These are phyloP conservation scores for Bradypus variegatus DNA, from an alignment of 2,797 vertebrate species.

Conservation along the genomic window DNA sequence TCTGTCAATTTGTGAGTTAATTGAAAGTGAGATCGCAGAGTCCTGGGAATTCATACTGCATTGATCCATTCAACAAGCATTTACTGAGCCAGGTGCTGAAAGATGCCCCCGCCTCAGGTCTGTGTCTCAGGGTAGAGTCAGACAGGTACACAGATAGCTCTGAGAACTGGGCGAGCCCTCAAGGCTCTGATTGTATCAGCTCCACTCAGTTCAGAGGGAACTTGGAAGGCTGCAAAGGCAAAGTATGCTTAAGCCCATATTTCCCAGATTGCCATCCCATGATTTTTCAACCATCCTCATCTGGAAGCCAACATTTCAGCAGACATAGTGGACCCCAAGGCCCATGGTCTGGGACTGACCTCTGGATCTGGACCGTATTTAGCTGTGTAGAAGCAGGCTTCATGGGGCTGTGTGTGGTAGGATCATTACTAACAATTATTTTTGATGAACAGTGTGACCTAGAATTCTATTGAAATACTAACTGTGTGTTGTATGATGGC, in stretches of 20 bases:
- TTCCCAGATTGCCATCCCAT: not conserved
- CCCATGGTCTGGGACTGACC: no score
- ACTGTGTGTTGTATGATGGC: not conserved
- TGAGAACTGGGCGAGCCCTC: not conserved
- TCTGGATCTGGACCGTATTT: not conserved
- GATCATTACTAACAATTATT: not conserved
- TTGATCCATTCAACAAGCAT: not conserved
- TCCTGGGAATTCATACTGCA: not conserved
- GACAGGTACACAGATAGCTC: no score
- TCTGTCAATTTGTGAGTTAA: not conserved
- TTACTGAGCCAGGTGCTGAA: not conserved
- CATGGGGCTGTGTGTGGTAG: not conserved
- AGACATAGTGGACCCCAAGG: not conserved
- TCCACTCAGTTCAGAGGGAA: not conserved
- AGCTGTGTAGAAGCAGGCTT: not conserved
- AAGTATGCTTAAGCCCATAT: not conserved
- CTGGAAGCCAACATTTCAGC: not conserved
- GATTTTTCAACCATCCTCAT: not conserved
- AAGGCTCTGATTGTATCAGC: not conserved
- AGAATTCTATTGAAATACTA: not conserved
- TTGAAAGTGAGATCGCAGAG: not conserved
- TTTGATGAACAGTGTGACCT: not conserved
- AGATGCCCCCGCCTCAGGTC: not conserved
- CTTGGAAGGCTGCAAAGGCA: no score
- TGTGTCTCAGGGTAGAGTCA: not conserved